phyloP scores from a whole-genome alignment of 2,888 invertebrate species.

The Drosophila siamana region DNA sequence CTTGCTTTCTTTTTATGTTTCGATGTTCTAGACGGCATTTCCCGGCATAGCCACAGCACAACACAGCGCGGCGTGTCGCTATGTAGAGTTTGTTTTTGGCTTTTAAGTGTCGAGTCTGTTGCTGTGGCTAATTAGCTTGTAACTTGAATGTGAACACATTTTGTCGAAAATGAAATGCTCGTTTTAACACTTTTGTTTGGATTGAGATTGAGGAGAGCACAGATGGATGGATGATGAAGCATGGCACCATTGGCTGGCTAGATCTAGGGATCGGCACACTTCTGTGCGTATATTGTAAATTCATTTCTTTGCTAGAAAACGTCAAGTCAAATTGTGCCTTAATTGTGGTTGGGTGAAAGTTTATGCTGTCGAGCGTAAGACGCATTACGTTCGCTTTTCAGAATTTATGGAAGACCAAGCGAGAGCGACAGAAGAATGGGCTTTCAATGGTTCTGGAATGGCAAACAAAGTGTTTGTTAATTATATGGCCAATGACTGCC shows the following conservation, averaged over 20 bases:
- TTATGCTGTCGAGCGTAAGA: slow-evolving; percentile 12
- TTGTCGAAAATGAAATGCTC: slow-evolving; percentile 63
- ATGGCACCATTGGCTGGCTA: slow-evolving; percentile 16
- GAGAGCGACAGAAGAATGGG: slow-evolving; percentile 14
- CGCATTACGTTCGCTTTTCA: slow-evolving; percentile 20
- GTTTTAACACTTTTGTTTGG: slow-evolving; percentile 78
- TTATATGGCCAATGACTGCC: slow-evolving; percentile 37
- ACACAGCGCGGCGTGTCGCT: slow-evolving; percentile 11
- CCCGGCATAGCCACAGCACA: slow-evolving; percentile 9
- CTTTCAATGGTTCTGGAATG: slow-evolving; percentile 16
- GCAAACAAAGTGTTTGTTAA: slow-evolving; percentile 45
- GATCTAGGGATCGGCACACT: slow-evolving; percentile 53
- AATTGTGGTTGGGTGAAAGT: slow-evolving; percentile 69
- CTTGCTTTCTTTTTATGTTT: slow-evolving; percentile 61
- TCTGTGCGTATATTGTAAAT: slow-evolving; percentile 53
- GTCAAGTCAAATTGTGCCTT: slow-evolving; percentile 65
- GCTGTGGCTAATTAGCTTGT: slow-evolving; percentile 79
- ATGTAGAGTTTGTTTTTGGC: slow-evolving; percentile 16
- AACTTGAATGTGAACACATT: slow-evolving; percentile 72
- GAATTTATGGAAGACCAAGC: slow-evolving; percentile 3
- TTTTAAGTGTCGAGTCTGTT: slow-evolving; percentile 10
- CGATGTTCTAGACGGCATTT: slow-evolving; percentile 61
- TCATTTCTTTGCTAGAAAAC: slow-evolving; percentile 50
- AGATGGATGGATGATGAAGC: slow-evolving; percentile 6
- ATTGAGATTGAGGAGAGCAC: slow-evolving; percentile 6